Evolutionary conservation across 2,113 vertebrate species (phyloP).

Genomic region (Riparia riparia): DNA sequence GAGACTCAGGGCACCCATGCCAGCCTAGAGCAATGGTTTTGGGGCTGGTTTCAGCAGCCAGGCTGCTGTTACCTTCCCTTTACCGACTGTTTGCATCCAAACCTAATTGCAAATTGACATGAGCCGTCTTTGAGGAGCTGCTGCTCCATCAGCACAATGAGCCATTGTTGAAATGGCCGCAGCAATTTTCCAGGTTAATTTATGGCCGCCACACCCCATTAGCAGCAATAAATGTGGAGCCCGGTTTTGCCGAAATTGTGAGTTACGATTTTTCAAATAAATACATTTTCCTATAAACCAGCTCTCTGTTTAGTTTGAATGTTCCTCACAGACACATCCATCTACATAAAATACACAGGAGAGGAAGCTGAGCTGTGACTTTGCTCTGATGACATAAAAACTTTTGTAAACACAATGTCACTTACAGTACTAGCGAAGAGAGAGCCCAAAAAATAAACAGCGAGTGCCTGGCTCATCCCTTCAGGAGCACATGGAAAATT

Average conservation of each 20-base stretch:
- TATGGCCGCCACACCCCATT: constrained; percentile 70
- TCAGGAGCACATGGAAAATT: constrained; percentile 72
- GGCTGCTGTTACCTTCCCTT: not conserved
- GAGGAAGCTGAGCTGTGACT: constrained; percentile 79
- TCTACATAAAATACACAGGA: constrained; percentile 77
- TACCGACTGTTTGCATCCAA: not conserved
- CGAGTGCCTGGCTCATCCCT: constrained; percentile 41
- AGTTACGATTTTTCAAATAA: constrained; percentile 84
- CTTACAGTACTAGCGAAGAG: constrained; percentile 57
- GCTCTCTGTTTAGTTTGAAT: constrained; percentile 77
- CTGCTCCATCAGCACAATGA: constrained; percentile 42
- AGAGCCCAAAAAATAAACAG: constrained; percentile 58
- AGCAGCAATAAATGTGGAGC: constrained; percentile 76
- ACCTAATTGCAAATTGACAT: not conserved
- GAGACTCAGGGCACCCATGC: not conserved
- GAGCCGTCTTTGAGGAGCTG: constrained; percentile 13
- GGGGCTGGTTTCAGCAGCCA: accelerated
- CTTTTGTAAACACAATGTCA: constrained; percentile 81
- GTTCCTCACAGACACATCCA: constrained; percentile 75
- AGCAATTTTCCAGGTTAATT: constrained; percentile 69
- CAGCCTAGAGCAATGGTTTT: not conserved
- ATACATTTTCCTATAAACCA: constrained; percentile 81
- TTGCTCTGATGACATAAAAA: constrained; percentile 82
- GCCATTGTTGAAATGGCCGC: constrained; percentile 22
- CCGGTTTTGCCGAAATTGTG: constrained; percentile 77